Conservation (phyloP, 2,113 vertebrate species). For the Clinocottus analis region DNA sequence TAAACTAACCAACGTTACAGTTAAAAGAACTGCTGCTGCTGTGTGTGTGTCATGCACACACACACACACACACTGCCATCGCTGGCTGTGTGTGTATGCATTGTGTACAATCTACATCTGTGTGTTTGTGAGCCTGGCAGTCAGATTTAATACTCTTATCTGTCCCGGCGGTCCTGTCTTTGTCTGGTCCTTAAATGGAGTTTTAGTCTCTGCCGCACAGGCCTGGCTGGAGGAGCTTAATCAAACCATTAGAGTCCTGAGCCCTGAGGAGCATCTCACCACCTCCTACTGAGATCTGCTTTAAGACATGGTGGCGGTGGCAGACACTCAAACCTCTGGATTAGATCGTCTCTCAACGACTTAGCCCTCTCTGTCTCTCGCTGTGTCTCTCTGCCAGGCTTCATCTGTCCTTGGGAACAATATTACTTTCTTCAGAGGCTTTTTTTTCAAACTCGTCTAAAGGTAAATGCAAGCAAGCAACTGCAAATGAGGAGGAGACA, state of each 20-base stretch:
- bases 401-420: conserved; percentile 45
- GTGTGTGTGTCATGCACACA: conserved; percentile 13
- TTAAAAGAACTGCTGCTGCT: background rate
- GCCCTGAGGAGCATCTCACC: conserved; percentile 76
- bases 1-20: background rate
- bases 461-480: background rate
- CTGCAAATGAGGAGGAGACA: background rate
- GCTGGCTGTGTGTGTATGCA: conserved; percentile 24
- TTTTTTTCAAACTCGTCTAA: conserved; percentile 34
- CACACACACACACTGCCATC: background rate
- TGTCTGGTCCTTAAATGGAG: conserved; percentile 90
- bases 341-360: conserved; percentile 69
- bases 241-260: conserved; percentile 83
- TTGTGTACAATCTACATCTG: conserved; percentile 42
- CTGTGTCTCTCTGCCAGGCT: conserved; percentile 34
- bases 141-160: conserved; percentile 81
- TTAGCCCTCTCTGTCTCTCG: conserved; percentile 52
- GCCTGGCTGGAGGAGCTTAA: conserved; percentile 82
- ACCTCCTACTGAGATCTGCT: conserved; percentile 78
- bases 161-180: conserved; percentile 73
- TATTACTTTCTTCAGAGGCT: conserved; percentile 52
- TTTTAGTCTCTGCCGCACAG: conserved; percentile 82
- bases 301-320: conserved; percentile 72
- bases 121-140: conserved; percentile 70
- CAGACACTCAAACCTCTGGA: conserved; percentile 72